Evolutionary conservation across 2,113 vertebrate species (phyloP).

Genomic region (Lophotis ruficrista): DNA sequence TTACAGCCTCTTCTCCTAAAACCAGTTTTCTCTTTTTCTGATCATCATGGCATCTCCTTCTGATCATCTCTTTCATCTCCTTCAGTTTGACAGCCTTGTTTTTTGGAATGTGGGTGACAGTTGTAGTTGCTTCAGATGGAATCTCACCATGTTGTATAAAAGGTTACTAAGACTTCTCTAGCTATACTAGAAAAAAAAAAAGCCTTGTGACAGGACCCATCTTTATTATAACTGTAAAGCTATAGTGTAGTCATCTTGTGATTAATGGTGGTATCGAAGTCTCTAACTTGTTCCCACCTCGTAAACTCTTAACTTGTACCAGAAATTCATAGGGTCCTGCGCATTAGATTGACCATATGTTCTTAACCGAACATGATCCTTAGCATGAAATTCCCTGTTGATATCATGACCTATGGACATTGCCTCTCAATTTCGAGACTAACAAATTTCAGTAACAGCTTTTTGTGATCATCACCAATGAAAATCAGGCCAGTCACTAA

Average conservation of each 20-base stretch:
- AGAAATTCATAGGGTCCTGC: not conserved
- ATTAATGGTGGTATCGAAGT: not conserved
- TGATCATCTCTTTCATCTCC: not conserved
- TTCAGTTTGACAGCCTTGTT: not conserved
- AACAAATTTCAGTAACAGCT: not conserved
- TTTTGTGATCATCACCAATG: not conserved
- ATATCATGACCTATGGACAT: rapidly evolving
- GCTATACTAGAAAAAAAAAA: not conserved
- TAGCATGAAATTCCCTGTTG: not conserved
- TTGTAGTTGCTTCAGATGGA: not conserved
- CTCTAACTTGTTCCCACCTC: not conserved
- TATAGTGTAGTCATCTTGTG: not conserved
- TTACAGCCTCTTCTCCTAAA: not conserved
- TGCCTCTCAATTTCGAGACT: not conserved
- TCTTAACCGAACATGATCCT: not conserved
- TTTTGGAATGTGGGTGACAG: not conserved
- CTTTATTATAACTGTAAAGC: not conserved
- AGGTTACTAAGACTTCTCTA: not conserved
- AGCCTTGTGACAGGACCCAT: not conserved
- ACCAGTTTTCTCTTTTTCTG: not conserved
- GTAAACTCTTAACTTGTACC: not conserved
- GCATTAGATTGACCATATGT: rapidly evolving
- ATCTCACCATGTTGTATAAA: not conserved
- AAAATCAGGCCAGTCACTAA: not conserved
- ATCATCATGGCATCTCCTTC: not conserved